These are phyloP conservation scores for Erpobdella octoculata DNA, from an alignment of 2,888 invertebrate genomes.

Conservation along the genomic window DNA sequence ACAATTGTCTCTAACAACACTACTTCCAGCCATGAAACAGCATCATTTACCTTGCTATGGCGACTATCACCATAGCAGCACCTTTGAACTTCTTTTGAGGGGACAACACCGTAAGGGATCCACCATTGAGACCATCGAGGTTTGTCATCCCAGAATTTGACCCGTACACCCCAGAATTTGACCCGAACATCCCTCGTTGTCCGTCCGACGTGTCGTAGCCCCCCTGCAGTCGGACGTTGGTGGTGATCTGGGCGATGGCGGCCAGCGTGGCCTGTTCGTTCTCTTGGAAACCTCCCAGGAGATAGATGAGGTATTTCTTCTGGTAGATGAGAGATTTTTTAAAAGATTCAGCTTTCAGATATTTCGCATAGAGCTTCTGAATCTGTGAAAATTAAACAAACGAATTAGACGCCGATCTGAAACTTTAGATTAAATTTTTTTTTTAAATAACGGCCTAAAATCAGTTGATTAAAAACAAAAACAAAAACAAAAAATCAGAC, in stretches of 20 bases:
- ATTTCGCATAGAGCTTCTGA: constrained; percentile 55
- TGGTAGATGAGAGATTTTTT: constrained; percentile 81
- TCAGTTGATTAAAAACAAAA: background rate
- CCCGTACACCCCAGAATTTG: too few species aligned
- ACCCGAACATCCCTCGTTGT: too few species aligned
- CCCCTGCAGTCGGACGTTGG: constrained; percentile 19
- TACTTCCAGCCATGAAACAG: background rate
- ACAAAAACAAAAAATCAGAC: background rate
- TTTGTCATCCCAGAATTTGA: too few species aligned
- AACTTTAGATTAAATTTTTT: background rate
- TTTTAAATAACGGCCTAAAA: background rate
- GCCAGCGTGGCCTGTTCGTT: constrained; percentile 54
- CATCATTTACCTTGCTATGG: background rate
- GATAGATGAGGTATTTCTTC: constrained; percentile 73
- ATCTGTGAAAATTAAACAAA: constrained; percentile 41
- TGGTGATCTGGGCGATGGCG: constrained; percentile 50
- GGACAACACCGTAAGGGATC: background rate
- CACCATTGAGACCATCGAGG: background rate
- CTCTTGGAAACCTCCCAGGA: constrained; percentile 58
- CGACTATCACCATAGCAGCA: constrained; percentile 21
- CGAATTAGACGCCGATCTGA: too few species aligned
- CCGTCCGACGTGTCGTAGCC: background rate
- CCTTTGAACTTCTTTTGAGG: constrained; percentile 22
- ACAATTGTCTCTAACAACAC: background rate
- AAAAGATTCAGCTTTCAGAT: constrained; percentile 73